A percentile compares a stretch with the other conserved stretches of the same genome.
Evolutionary conservation across 2,113 vertebrate genomes (phyloP).

Genomic region (Oenanthe melanoleuca): DNA sequence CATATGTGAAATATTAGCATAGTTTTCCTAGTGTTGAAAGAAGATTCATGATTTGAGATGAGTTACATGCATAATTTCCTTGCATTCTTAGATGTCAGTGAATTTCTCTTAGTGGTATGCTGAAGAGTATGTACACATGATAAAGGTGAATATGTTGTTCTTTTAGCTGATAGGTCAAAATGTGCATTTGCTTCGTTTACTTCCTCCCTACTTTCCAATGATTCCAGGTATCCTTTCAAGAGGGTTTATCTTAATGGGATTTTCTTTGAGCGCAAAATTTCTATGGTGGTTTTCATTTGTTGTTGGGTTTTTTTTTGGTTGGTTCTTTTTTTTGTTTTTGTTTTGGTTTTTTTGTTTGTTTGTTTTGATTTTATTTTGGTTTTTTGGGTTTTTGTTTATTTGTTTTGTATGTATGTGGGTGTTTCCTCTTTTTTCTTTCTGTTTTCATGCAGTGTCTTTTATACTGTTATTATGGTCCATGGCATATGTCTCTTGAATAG

Average conservation of each 20-base stretch:
- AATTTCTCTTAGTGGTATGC: neutral
- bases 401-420: neutral
- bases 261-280: neutral
- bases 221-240: neutral
- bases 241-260: neutral
- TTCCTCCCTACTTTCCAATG: neutral
- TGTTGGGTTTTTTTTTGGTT: neutral
- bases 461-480: neutral
- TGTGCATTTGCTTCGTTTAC: neutral
- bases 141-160: neutral
- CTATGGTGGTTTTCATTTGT: fast-evolving
- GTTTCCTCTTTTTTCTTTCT: neutral
- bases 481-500: neutral
- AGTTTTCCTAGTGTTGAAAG: neutral
- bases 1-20: neutral
- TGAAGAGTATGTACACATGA: neutral
- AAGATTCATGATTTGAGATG: neutral
- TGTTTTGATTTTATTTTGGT: neutral
- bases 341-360: neutral
- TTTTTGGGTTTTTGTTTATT: neutral
- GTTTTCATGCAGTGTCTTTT: neutral
- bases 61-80: neutral
- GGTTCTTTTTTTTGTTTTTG: no score
- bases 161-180: neutral
- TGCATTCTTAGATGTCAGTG: neutral